Percentiles rank a stretch among this genome's conserved stretches.
These are phyloP conservation scores for Moxostoma hubbsi DNA, from an alignment of 2,797 vertebrate genomes.

Conservation along the genomic window DNA sequence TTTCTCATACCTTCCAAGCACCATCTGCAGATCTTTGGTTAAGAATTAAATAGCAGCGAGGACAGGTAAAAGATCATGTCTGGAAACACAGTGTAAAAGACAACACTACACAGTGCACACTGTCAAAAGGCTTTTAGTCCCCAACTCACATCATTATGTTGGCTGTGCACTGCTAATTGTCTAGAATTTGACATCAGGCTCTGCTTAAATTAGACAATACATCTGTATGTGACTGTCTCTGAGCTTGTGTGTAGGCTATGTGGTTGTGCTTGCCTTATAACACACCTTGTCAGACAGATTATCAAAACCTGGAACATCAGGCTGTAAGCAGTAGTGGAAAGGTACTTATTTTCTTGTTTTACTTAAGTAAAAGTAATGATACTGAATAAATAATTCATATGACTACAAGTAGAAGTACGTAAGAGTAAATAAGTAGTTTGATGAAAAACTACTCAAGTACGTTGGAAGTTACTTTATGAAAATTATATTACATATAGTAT, in stretches of 20 bases:
- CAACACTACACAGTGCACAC: background rate
- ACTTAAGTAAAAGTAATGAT: too few relatives aligned
- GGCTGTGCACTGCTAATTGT: background rate
- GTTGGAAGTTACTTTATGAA: too few relatives aligned
- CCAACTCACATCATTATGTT: background rate
- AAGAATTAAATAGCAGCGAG: background rate
- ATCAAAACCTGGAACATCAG: background rate
- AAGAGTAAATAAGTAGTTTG: too few relatives aligned
- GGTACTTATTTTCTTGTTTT: too few relatives aligned
- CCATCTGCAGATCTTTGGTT: background rate
- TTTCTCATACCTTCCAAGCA: background rate
- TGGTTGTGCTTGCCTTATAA: background rate
- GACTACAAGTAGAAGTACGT: too few relatives aligned
- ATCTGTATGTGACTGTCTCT: background rate
- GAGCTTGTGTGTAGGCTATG: background rate
- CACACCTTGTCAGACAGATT: constrained; percentile 12
- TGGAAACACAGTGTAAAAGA: background rate
- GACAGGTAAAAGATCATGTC: background rate
- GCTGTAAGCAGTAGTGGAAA: too few relatives aligned
- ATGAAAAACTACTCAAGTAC: too few relatives aligned
- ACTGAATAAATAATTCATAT: too few relatives aligned
- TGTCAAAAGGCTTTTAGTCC: constrained; percentile 27
- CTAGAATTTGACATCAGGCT: constrained; percentile 6
- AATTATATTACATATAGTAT: too few relatives aligned
- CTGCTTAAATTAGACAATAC: background rate